Conservation (phyloP, 2,797 vertebrate genomes). For the Alfaro cultratus region DNA sequence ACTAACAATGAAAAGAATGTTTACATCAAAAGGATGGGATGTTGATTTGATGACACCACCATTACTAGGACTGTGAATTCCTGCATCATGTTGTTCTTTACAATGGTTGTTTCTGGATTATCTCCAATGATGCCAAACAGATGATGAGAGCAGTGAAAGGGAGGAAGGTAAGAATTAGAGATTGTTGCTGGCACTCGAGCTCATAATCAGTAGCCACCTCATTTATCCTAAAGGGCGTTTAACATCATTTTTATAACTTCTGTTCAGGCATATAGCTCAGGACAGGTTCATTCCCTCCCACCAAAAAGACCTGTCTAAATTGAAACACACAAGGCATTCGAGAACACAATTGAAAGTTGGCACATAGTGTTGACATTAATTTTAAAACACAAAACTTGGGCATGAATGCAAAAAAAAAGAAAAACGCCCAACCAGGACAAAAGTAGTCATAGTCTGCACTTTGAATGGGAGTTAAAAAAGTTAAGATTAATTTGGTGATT, state of each 20-base stretch:
- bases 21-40: neutral
- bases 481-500: neutral
- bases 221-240: slow-evolving; percentile 9
- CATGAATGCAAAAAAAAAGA: neutral
- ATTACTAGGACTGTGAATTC: neutral
- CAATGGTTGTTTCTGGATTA: slow-evolving; percentile 61
- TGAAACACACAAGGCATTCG: neutral
- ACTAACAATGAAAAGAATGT: neutral
- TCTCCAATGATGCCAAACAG: slow-evolving; percentile 75
- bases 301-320: neutral
- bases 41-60: neutral
- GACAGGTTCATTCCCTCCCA: neutral
- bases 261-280: neutral
- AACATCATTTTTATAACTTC: neutral
- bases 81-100: slow-evolving; percentile 13
- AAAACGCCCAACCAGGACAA: neutral
- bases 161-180: slow-evolving; percentile 88
- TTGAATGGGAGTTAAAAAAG: neutral
- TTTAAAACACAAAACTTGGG: neutral
- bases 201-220: neutral
- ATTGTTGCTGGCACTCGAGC: slow-evolving; percentile 8
- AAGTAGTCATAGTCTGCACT: neutral
- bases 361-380: neutral
- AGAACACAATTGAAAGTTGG: neutral
- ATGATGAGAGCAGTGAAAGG: slow-evolving; percentile 82